Evolutionary conservation across 2,113 vertebrate species (phyloP).

Genomic region (Hystrix brachyura): DNA sequence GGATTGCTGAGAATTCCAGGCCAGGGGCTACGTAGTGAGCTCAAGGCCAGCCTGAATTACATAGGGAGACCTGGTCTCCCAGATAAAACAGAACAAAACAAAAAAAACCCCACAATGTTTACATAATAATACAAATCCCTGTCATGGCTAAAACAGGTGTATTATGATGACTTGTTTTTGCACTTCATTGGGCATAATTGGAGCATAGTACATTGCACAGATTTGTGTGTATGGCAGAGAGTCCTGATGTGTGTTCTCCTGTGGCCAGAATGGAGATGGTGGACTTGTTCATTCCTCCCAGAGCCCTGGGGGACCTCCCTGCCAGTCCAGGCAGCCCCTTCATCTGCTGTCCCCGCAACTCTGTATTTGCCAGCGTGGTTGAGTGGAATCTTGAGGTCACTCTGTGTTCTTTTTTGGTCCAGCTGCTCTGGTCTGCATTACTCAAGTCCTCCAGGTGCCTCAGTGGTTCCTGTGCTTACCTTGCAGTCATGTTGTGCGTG

Average conservation of each 20-base stretch:
- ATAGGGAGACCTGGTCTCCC: not conserved
- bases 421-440: not conserved
- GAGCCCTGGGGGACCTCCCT: not conserved
- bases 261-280: not conserved
- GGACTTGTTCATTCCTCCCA: not conserved
- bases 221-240: rapidly evolving
- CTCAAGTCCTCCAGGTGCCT: not conserved
- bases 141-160: not conserved
- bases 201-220: not conserved
- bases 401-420: not conserved
- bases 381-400: not conserved
- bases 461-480: rapidly evolving
- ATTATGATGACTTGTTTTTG: not conserved
- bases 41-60: not conserved
- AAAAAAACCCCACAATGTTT: not conserved
- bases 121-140: not conserved
- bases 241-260: no score
- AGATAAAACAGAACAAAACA: not conserved
- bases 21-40: not conserved
- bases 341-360: rapidly evolving
- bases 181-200: not conserved
- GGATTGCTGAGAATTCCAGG: not conserved
- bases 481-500: rapidly evolving
- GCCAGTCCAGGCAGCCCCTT: not conserved
- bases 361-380: not conserved